Evolutionary conservation across 2,888 invertebrate species (phyloP).

Genomic region (Orthosia gothica): DNA sequence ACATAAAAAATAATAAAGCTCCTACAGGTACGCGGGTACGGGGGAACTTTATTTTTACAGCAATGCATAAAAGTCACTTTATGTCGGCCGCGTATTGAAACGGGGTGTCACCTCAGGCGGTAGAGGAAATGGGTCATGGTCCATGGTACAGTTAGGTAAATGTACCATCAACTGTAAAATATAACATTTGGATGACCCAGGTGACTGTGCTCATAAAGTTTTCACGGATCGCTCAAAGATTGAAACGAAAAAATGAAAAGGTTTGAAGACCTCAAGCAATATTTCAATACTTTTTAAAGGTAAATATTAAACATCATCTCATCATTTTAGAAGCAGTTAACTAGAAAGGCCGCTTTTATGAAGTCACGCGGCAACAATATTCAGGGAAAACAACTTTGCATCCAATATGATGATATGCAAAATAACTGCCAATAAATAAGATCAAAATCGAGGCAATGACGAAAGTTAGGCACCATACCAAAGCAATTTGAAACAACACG

Average conservation of each 20-base stretch:
- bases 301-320: neutral
- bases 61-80: constrained; percentile 76
- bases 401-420: constrained; percentile 19
- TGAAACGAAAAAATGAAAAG: neutral
- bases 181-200: constrained; percentile 26
- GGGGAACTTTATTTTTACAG: constrained; percentile 76
- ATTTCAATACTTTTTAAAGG: neutral
- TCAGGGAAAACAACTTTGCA: constrained; percentile 4
- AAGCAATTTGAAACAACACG: neutral
- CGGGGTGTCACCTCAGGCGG: constrained; percentile 76
- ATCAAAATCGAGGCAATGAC: constrained; percentile 13
- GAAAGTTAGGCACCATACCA: constrained; percentile 1
- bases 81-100: constrained; percentile 76
- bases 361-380: constrained; percentile 14
- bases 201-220: neutral
- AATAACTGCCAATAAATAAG: constrained; percentile 9
- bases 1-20: constrained; percentile 70
- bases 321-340: constrained; percentile 8
- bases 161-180: constrained; percentile 56
- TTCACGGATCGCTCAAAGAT: neutral
- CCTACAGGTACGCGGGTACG: constrained; percentile 60
- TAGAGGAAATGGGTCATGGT: constrained; percentile 85
- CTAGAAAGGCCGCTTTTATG: constrained; percentile 4
- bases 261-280: neutral
- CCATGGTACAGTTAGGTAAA: constrained; percentile 75